Evolutionary conservation across 2,888 invertebrate genomes (phyloP), one percentile per base, ranked within the genome.

Genomic region (Trissolcus brochymenae): DNA sequence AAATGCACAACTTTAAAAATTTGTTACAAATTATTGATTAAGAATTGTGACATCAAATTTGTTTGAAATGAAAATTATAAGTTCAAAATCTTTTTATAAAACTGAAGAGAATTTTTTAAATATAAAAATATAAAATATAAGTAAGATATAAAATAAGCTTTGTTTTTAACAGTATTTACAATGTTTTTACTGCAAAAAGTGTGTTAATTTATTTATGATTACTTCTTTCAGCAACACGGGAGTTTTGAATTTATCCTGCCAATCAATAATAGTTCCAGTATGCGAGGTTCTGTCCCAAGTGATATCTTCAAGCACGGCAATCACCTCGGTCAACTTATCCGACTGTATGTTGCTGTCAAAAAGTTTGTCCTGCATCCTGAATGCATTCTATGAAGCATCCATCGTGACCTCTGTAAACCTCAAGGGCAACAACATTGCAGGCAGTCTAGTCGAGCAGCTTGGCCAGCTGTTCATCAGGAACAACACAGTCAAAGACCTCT

Each of bases 341-440:
- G 89, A 90, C 75, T 90, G 89, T 61, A 86, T 90, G 83, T 78
- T 90, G 4, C 83, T 89, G 7, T 83, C 88, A 4, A 87, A 87
- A 81, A 88, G 89, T 41, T 79, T 88, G 6, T 75, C 71, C 66
- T 84, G 83, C 29, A 83, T 90, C 51, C 68, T 89, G 1, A 85
- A 88, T 61, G 88, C 88, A 0, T 79, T 90, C 11, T 83, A 83
- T 43, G 84, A 87, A 72, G 88, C 88, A 54, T 84, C 87, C 0
- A 83, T 81, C 41, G 82, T 89, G n/a, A 83, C 83, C 11, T 79
- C 83, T 0, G 54, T 90, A n/a, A 87, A 89, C 76, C 81, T 90
- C 1, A 86, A 88, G 60, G 89, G 90, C 11, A 90, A 90, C 73
- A 89, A 88, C 57, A 87, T 90, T 64, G 84, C 83, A 62, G 85